Evolutionary conservation across 2,888 invertebrate species (phyloP).

Genomic region (Trilocha varians): DNA sequence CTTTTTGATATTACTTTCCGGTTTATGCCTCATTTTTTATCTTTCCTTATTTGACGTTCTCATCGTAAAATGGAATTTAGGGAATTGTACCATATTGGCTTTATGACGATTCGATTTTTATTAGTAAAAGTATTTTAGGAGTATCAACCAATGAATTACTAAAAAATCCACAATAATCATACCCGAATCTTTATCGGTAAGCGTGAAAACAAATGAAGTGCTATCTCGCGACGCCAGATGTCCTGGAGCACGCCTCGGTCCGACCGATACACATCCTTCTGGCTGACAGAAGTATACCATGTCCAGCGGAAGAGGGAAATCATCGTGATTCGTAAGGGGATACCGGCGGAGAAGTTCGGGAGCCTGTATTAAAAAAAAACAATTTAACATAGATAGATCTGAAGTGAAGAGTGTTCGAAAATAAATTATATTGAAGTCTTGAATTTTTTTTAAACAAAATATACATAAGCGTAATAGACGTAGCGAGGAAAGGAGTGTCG

Average conservation of each 20-base stretch:
- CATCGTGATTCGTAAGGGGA: constrained; percentile 95
- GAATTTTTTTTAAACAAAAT: neutral
- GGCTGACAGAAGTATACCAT: constrained; percentile 99
- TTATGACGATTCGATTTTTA: too few relatives aligned
- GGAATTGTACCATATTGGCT: too few relatives aligned
- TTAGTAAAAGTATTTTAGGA: too few relatives aligned
- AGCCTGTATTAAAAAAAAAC: constrained; percentile 67
- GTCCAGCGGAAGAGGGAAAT: constrained; percentile 97
- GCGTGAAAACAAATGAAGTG: constrained; percentile 96
- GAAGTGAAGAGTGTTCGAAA: neutral
- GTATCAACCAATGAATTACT: too few relatives aligned
- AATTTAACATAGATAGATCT: too few relatives aligned
- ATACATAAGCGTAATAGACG: neutral
- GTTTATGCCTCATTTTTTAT: too few relatives aligned
- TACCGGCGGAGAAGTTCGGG: constrained; percentile 97
- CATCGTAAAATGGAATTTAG: too few relatives aligned
- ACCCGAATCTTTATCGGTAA: constrained; percentile 99
- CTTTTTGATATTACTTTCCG: too few relatives aligned
- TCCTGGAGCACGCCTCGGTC: constrained; percentile 80
- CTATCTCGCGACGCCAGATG: constrained; percentile 83
- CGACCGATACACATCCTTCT: constrained; percentile 96
- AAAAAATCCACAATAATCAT: neutral
- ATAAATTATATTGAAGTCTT: neutral
- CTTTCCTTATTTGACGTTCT: too few relatives aligned
- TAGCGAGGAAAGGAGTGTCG: too few relatives aligned